Conservation (phyloP, 2,797 vertebrate species). For the Falco berigora region DNA sequence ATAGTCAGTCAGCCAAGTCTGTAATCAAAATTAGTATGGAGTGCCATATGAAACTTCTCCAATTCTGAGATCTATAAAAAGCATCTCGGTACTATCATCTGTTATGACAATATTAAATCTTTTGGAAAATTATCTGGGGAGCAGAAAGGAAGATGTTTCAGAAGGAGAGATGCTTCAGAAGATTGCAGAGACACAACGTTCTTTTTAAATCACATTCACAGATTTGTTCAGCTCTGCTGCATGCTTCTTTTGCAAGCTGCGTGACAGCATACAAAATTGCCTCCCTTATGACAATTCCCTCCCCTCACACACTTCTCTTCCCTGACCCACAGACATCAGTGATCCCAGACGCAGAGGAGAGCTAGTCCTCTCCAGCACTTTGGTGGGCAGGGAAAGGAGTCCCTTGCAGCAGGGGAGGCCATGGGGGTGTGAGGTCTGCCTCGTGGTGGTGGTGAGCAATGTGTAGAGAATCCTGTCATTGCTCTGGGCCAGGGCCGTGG, state of each 20-base stretch:
- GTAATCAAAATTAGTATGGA: neutral
- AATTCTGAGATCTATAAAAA: neutral
- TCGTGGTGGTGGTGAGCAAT: rapidly evolving
- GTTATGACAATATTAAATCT: neutral
- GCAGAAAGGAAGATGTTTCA: neutral
- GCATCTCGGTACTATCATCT: neutral
- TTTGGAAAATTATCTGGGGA: neutral
- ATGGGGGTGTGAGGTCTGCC: rapidly evolving
- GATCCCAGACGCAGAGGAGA: neutral
- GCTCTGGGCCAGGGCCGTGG: neutral
- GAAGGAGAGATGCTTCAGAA: neutral
- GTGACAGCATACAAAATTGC: neutral
- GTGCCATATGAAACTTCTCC: neutral
- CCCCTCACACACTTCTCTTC: neutral
- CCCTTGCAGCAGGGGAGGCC: neutral
- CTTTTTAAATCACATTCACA: neutral
- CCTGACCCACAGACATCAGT: neutral
- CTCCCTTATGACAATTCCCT: neutral
- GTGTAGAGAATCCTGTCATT: neutral
- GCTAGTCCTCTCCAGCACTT: neutral
- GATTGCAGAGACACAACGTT: neutral
- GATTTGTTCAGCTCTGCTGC: neutral
- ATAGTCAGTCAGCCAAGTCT: neutral
- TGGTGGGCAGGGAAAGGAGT: neutral
- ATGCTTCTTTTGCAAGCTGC: neutral